A percentile compares a stretch with the other conserved stretches of the same genome.
Conservation (phyloP, 2,888 invertebrate genomes). For the Camptogramma bilineatum region DNA sequence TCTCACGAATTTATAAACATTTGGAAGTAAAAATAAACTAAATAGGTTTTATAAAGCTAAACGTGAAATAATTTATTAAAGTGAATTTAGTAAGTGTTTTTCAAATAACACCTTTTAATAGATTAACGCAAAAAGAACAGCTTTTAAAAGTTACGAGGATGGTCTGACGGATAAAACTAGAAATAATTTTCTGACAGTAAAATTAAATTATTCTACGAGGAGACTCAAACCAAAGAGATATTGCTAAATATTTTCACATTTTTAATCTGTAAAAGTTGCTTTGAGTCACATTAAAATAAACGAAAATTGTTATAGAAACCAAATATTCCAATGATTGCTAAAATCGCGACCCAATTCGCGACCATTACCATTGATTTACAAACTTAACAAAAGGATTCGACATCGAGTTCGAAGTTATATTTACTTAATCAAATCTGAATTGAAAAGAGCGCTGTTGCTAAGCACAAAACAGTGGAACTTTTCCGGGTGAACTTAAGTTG, state of each 20-base stretch:
- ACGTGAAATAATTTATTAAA: conserved; percentile 14
- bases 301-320: background rate
- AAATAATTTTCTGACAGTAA: background rate
- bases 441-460: conserved; percentile 17
- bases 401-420: conserved; percentile 12
- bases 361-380: conserved; percentile 16
- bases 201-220: background rate
- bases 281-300: background rate
- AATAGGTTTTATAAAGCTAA: conserved; percentile 17
- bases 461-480: conserved; percentile 16
- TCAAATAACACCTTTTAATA: background rate
- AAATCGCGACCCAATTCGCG: conserved; percentile 10
- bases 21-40: conserved; percentile 19
- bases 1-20: conserved; percentile 36
- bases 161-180: background rate
- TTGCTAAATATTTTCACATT: background rate
- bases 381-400: conserved; percentile 19
- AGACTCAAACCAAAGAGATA: background rate
- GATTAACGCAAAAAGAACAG: background rate
- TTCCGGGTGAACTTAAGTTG: conserved; percentile 5
- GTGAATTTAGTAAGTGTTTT: background rate
- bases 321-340: conserved; percentile 13
- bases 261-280: background rate
- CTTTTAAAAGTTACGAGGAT: conserved; percentile 6
- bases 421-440: conserved; percentile 21